Percentiles rank a stretch among this genome's conserved stretches.
Conservation (phyloP, 2,888 invertebrate genomes). For the Rotaria macrura region DNA sequence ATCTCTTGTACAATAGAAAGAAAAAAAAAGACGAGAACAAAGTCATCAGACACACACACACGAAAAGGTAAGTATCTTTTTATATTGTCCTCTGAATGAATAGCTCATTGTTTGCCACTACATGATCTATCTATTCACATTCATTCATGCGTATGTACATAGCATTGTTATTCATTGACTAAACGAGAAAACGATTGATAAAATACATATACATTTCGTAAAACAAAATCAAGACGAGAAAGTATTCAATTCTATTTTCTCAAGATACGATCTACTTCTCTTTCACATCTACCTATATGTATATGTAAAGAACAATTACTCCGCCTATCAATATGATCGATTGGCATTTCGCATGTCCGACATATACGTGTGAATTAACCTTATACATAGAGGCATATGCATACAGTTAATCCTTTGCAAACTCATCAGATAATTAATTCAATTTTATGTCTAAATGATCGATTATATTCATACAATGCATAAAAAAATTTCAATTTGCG, state of each 20-base stretch:
- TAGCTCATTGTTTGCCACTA: background rate
- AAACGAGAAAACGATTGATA: background rate
- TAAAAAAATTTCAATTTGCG: background rate
- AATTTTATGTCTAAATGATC: background rate
- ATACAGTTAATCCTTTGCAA: background rate
- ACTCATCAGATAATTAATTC: background rate
- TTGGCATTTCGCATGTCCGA: background rate
- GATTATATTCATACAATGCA: background rate
- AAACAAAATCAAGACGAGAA: background rate
- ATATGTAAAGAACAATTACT: background rate
- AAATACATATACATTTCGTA: background rate
- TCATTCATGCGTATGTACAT: background rate
- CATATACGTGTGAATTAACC: background rate
- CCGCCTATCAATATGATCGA: constrained; percentile 6
- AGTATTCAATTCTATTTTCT: background rate
- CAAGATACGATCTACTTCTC: background rate
- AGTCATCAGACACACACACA: background rate
- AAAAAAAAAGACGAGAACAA: background rate
- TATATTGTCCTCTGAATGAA: background rate
- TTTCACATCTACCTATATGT: too few species aligned
- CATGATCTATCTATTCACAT: background rate
- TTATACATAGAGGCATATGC: too few species aligned
- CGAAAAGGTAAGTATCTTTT: background rate
- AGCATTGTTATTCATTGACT: background rate
- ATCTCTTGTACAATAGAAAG: background rate